Evolutionary conservation across 1,140 invertebrate genomes (phyloP).

Genomic region (Agrilus planipennis): DNA sequence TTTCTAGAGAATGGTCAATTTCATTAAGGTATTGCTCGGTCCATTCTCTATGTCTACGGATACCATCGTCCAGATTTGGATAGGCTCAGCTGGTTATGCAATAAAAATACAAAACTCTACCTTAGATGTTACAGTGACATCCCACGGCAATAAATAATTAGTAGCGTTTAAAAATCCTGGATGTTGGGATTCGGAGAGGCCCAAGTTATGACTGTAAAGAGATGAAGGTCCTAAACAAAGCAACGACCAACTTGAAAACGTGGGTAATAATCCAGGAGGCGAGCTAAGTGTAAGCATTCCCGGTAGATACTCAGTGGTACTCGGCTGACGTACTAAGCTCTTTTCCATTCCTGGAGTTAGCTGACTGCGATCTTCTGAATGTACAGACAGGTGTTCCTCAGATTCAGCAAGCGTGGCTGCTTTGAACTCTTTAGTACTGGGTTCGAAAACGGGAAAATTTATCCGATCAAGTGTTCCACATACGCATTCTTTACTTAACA

Average conservation of each 20-base stretch:
- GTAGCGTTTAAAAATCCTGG: constrained; percentile 81
- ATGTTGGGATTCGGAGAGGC: constrained; percentile 61
- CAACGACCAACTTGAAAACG: constrained; percentile 88
- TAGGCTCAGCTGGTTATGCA: no score
- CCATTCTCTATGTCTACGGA: no score
- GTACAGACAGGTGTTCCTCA: constrained; percentile 21
- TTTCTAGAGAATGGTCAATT: no score
- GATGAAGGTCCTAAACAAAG: constrained; percentile 82
- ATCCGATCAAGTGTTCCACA: constrained; percentile 54
- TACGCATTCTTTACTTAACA: constrained; percentile 63
- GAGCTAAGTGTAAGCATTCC: constrained; percentile 78
- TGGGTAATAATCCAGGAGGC: constrained; percentile 65
- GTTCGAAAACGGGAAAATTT: constrained; percentile 74
- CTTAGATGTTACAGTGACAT: constrained; percentile 58
- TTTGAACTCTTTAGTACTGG: constrained; percentile 53
- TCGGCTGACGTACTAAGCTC: constrained; percentile 53
- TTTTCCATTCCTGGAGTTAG: constrained; percentile 20
- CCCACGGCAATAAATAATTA: constrained; percentile 91
- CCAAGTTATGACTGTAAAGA: constrained; percentile 82
- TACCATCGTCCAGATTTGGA: no score
- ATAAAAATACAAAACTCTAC: no score
- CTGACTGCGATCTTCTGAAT: constrained; percentile 19
- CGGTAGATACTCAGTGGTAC: constrained; percentile 80
- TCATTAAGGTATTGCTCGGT: no score
- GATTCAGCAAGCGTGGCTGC: constrained; percentile 20